These are phyloP conservation scores for Rhombomys opimus DNA, from an alignment of 2,113 vertebrate species.

Conservation along the genomic window DNA sequence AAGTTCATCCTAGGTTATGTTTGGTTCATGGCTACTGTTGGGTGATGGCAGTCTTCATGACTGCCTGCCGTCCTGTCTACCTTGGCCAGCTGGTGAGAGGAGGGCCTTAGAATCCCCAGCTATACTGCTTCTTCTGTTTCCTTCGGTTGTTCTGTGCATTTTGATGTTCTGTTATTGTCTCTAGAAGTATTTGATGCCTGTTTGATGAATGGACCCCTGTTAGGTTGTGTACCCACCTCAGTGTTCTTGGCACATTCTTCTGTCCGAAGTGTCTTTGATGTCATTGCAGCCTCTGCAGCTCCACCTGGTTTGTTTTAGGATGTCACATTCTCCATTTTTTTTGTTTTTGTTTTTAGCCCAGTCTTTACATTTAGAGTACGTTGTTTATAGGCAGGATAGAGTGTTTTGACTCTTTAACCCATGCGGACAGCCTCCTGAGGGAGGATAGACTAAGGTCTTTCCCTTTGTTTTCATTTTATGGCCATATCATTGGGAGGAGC, in stretches of 20 bases:
- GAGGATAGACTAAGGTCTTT: too few species aligned
- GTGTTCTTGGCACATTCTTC: not conserved
- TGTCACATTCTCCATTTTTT: not conserved
- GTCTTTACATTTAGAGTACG: not conserved
- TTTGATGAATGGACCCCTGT: not conserved
- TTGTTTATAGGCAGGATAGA: not conserved
- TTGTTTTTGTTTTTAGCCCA: not conserved
- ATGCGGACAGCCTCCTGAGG: not conserved
- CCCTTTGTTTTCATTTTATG: not conserved
- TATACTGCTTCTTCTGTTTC: not conserved
- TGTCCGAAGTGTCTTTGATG: not conserved
- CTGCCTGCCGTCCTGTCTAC: not conserved
- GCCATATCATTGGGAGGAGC: not conserved
- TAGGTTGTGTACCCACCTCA: not conserved
- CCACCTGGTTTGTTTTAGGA: not conserved
- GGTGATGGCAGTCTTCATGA: not conserved
- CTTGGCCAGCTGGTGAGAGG: not conserved
- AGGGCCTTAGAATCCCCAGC: not conserved
- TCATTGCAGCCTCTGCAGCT: fast-evolving
- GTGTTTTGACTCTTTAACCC: not conserved
- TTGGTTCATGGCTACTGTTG: not conserved
- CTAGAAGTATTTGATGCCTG: not conserved
- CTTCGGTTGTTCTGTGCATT: not conserved
- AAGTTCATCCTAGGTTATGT: not conserved
- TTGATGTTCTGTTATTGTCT: not conserved